Conservation (phyloP, 2,888 invertebrate genomes). For the Meghimatium bilineatum region DNA sequence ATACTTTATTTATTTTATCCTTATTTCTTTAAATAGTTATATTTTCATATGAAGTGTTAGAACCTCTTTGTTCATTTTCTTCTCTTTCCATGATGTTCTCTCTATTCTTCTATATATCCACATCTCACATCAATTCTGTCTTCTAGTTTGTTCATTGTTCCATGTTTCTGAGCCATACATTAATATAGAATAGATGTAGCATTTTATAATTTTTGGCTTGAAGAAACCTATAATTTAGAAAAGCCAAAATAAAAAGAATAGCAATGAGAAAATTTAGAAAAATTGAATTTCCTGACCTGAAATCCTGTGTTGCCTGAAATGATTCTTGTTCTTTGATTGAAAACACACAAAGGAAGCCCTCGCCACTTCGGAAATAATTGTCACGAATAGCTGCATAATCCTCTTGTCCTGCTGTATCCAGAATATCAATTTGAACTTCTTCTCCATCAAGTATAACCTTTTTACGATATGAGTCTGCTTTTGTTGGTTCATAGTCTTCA, state of each 20-base stretch:
- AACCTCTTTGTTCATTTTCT: too few species aligned
- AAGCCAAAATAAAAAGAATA: neutral
- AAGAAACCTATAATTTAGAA: too few species aligned
- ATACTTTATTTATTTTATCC: too few species aligned
- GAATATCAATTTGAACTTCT: conserved; percentile 99
- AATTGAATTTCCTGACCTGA: conserved; percentile 83
- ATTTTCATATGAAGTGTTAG: too few species aligned
- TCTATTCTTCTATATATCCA: too few species aligned
- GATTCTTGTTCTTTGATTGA: conserved; percentile 99
- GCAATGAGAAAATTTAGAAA: neutral
- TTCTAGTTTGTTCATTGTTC: too few species aligned
- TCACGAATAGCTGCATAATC: conserved; percentile 83
- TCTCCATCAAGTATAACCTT: conserved; percentile 98
- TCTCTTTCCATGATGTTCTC: too few species aligned
- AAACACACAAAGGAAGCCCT: conserved; percentile 99
- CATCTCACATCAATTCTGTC: too few species aligned
- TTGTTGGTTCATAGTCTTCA: conserved; percentile 99
- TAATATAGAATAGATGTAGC: too few species aligned
- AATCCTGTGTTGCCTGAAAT: conserved; percentile 98
- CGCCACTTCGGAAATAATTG: conserved; percentile 99
- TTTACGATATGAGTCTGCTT: conserved; percentile 98
- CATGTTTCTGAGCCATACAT: too few species aligned
- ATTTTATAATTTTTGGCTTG: too few species aligned
- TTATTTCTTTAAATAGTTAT: too few species aligned
- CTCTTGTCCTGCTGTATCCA: conserved; percentile 99